Conservation (phyloP, 2,797 vertebrate species). For the Triplophysa bombifrons region DNA sequence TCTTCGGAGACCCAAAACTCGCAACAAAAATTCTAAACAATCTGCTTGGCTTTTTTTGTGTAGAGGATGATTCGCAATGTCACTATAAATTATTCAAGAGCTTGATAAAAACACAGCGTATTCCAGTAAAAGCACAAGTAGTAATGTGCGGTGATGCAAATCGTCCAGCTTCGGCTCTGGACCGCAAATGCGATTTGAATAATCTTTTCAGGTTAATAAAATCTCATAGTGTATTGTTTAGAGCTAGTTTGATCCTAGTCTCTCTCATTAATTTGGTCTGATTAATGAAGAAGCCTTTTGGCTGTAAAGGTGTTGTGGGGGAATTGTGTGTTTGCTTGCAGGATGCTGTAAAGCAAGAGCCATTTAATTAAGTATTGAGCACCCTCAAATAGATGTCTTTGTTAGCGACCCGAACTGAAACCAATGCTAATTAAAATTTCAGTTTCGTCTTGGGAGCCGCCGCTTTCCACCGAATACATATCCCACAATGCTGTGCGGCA, state of each 20-base stretch:
- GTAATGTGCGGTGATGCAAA: constrained; percentile 11
- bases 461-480: constrained; percentile 32
- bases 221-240: constrained; percentile 37
- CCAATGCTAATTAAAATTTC: constrained; percentile 78
- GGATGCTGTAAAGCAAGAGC: constrained; percentile 71
- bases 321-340: constrained; percentile 69
- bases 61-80: constrained; percentile 2
- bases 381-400: constrained; percentile 73
- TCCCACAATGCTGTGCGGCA: constrained; percentile 39
- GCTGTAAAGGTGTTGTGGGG: constrained; percentile 68
- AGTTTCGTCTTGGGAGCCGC: constrained; percentile 66
- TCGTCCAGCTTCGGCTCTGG: not conserved
- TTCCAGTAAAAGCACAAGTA: not conserved
- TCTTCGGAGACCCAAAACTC: constrained; percentile 22
- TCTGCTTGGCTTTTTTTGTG: constrained; percentile 4
- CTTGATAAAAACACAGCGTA: not conserved
- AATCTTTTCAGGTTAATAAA: constrained; percentile 45
- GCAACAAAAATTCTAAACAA: constrained; percentile 36
- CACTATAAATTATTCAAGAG: constrained; percentile 12
- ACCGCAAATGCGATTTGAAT: constrained; percentile 20
- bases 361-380: constrained; percentile 82
- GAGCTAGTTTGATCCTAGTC: constrained; percentile 44
- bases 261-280: constrained; percentile 71
- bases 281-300: constrained; percentile 71
- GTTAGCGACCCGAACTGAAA: constrained; percentile 73